Conservation (phyloP, 2,113 vertebrate genomes). For the Rynchops niger region DNA sequence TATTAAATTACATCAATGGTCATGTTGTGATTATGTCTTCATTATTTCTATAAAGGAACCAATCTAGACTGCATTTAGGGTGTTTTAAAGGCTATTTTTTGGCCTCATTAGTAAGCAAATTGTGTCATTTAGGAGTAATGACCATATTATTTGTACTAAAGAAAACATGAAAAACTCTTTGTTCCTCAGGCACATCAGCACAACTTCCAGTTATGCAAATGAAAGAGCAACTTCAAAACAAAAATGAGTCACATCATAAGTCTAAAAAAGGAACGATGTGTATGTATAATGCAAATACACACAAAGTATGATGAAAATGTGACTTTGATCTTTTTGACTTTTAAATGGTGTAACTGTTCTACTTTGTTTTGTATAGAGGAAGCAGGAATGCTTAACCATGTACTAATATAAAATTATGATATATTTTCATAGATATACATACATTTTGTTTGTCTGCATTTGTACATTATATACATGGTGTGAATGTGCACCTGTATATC, state of each 20-base stretch:
- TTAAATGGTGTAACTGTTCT: background rate
- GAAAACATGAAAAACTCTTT: background rate
- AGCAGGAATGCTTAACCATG: background rate
- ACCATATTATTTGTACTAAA: background rate
- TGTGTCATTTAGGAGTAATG: slow-evolving; percentile 3
- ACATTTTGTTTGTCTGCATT: background rate
- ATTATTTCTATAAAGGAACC: background rate
- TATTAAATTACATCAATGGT: background rate
- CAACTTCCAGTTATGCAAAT: slow-evolving; percentile 53
- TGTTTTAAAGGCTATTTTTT: background rate
- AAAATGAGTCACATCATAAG: background rate
- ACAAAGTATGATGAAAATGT: background rate
- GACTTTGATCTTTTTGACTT: slow-evolving; percentile 47
- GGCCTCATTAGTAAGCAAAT: background rate
- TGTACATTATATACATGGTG: accelerated
- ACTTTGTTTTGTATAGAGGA: background rate
- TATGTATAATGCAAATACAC: background rate
- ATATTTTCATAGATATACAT: background rate
- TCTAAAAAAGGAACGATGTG: background rate
- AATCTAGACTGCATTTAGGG: background rate
- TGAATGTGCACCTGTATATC: background rate
- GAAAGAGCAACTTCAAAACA: slow-evolving; percentile 43
- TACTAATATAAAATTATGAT: background rate
- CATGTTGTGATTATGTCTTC: background rate
- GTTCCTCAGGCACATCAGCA: background rate